phyloP scores from a whole-genome alignment of 2,797 vertebrate species.

The Kryptolebias ocellatus region DNA sequence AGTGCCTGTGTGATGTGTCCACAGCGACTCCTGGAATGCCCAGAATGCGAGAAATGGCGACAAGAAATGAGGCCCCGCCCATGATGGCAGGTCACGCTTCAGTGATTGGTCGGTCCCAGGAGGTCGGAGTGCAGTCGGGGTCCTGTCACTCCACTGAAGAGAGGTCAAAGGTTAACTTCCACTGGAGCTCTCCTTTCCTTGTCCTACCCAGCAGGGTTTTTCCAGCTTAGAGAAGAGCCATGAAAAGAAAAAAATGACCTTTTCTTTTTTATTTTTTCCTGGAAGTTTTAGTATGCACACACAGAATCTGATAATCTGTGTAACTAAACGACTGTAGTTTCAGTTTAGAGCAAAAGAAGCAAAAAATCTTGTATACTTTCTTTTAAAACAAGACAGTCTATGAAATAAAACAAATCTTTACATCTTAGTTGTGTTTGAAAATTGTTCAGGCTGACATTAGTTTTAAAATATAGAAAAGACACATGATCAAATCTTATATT shows the following conservation, averaged over 20 bases:
- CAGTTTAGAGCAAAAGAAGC: background rate
- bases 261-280: conserved; percentile 20
- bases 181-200: conserved; percentile 74
- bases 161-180: conserved; percentile 77
- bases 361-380: too few relatives aligned
- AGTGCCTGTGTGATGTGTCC: conserved; percentile 53
- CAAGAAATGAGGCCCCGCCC: conserved; percentile 50
- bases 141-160: conserved; percentile 79
- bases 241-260: conserved; percentile 22
- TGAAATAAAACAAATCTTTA: too few relatives aligned
- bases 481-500: too few relatives aligned
- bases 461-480: too few relatives aligned
- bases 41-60: conserved; percentile 63
- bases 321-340: background rate
- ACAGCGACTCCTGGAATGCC: conserved; percentile 68
- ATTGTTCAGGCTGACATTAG: too few relatives aligned
- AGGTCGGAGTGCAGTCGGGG: conserved; percentile 77
- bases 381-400: too few relatives aligned
- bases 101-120: conserved; percentile 67
- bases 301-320: conserved; percentile 4
- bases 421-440: too few relatives aligned
- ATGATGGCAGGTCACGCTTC: conserved; percentile 73
- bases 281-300: background rate
- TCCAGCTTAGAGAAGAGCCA: conserved; percentile 35
- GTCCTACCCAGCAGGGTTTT: conserved; percentile 56